Evolutionary conservation across 2,113 vertebrate species (phyloP).

Genomic region (Ictalurus punctatus): DNA sequence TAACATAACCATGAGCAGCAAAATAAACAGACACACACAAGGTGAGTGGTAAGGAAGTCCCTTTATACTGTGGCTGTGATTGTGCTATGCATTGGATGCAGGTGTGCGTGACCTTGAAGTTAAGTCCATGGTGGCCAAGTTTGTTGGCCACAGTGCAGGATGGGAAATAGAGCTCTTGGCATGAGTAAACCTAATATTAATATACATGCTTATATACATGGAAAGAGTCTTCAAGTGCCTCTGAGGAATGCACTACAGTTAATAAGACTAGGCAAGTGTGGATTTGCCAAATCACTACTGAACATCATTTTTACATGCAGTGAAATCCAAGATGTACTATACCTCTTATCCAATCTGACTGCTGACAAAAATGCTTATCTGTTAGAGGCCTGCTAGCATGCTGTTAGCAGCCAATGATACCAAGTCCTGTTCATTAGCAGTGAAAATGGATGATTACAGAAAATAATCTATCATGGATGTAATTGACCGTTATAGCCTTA

Average conservation of each 20-base stretch:
- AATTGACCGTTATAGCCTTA: slow-evolving; percentile 2
- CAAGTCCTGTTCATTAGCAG: slow-evolving; percentile 1
- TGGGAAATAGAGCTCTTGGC: too few relatives aligned
- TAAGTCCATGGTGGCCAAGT: too few relatives aligned
- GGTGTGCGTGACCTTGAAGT: too few relatives aligned
- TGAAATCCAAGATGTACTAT: neutral
- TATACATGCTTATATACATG: neutral
- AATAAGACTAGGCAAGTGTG: neutral
- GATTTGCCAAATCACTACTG: neutral
- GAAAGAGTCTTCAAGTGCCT: neutral
- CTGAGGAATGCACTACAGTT: neutral
- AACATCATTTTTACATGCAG: neutral
- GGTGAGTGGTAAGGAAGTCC: too few relatives aligned
- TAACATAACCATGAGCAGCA: too few relatives aligned
- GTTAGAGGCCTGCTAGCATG: neutral
- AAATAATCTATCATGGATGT: neutral
- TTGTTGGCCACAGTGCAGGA: too few relatives aligned
- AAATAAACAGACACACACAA: too few relatives aligned
- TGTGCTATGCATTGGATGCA: too few relatives aligned
- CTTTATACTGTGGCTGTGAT: too few relatives aligned
- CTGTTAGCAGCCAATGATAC: neutral
- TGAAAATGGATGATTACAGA: neutral
- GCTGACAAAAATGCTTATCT: neutral
- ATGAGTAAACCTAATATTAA: too few relatives aligned
- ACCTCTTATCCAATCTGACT: neutral